Base-by-base conservation (phyloP, 1,140 invertebrate genomes). In the Drosophila setifemur region DNA sequence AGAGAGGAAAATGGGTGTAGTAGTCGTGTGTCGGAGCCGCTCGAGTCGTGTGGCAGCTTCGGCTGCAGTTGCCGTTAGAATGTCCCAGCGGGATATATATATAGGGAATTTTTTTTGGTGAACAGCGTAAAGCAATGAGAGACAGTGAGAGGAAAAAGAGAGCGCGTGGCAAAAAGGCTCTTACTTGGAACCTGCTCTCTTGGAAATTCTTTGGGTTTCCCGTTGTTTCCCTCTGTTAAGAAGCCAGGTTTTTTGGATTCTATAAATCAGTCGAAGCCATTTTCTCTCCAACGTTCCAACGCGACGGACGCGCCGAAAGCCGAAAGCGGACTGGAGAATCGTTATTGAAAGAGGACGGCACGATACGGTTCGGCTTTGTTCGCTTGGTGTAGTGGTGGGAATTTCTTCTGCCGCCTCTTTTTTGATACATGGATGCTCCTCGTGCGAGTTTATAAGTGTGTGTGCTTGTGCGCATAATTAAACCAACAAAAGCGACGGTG, bases 241-340 rank as follows among this genome's bases (percentile, higher is more conserved):
- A 70, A 70, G 50, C 54, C 53, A 53, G 57, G 35, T 71, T 75
- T 81, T 69, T 58, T 67, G 52, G 48, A 50, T 74, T 73, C 71
- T 74, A 74, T 74, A 74, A 74, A 74, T 73, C 70, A 74, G 70
- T 60, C 70, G n/a, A 61, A 60, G 79, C 74, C 76, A 89, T 88
- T 89, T 89, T 89, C 83, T 87, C 82, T 89, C 68, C 52, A 12
- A 58, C 52, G 3, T 61, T 58, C 14, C 29, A 79, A 82, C 79
- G 79, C 76, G 85, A 83, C 88, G 88, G 87, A 89, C 88, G 86
- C 70, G 75, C 70, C n/a, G n/a, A n/a, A 53, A 85, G 75, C 73
- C 74, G 78, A 54, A 61, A 75, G 75, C 75, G 78, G 77, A 52
- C 58, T 52, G 70, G 72, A 54, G 57, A 54, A 60, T 48, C 40